These are phyloP conservation scores for Lasioglossum vierecki DNA, from an alignment of 2,888 invertebrate species.

Conservation along the genomic window DNA sequence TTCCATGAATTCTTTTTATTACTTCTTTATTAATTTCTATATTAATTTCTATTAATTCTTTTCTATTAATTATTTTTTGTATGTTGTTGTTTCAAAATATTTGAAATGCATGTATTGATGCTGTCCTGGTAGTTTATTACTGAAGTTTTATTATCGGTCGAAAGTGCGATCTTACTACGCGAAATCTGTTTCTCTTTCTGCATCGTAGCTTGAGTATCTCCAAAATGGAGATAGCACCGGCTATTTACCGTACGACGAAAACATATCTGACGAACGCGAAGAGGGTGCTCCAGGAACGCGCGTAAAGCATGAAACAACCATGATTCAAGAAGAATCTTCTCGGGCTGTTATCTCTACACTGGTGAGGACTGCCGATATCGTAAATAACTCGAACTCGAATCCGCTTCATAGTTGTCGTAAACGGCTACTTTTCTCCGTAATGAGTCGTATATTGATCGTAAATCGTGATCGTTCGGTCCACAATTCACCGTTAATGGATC, in stretches of 20 bases:
- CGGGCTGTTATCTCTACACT: conserved; percentile 3
- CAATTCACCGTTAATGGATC: conserved; percentile 58
- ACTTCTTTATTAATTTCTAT: too few relatives aligned
- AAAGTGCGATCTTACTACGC: neutral
- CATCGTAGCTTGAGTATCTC: neutral
- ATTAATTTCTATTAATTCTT: too few relatives aligned
- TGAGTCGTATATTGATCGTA: conserved; percentile 48
- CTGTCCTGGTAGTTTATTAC: neutral
- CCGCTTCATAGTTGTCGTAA: conserved; percentile 39
- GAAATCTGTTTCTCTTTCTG: neutral
- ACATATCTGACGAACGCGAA: conserved; percentile 3
- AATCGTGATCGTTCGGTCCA: conserved; percentile 54
- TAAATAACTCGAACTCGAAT: conserved; percentile 41
- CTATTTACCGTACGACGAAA: neutral
- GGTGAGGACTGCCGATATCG: conserved; percentile 18
- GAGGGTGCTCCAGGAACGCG: neutral
- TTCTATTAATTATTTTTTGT: too few relatives aligned
- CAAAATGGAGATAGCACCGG: neutral
- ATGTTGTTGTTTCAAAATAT: neutral
- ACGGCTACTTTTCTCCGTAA: conserved; percentile 36
- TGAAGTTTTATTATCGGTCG: neutral
- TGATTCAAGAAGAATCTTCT: conserved; percentile 1
- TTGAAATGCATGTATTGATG: too few relatives aligned
- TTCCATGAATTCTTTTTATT: too few relatives aligned
- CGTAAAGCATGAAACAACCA: conserved; percentile 7